Conservation (phyloP, 2,113 vertebrate species). For the Spea bombifrons region DNA sequence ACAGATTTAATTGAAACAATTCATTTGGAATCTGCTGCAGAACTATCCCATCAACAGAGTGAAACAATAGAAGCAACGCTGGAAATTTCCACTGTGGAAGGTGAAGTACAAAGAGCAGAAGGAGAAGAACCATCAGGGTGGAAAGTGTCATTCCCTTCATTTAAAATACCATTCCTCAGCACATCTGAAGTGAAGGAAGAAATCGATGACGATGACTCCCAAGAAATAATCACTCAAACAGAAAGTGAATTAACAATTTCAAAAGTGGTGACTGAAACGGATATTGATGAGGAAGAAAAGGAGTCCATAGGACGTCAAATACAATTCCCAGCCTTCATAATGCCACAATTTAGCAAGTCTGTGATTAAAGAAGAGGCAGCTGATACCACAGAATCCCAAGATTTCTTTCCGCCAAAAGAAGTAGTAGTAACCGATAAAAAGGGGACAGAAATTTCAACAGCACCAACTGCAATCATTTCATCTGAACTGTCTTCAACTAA, state of each 20-base stretch:
- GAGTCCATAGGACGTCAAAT: too few species aligned
- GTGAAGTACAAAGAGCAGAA: neutral
- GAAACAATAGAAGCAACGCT: neutral
- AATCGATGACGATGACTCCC: neutral
- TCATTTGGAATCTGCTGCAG: neutral
- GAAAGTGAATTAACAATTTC: neutral
- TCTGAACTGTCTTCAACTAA: neutral
- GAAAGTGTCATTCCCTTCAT: neutral
- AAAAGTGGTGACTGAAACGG: neutral
- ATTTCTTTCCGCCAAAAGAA: too few species aligned
- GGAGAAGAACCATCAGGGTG: neutral
- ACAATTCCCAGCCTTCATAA: too few species aligned
- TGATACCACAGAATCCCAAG: too few species aligned
- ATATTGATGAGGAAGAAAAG: too few species aligned
- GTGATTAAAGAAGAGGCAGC: too few species aligned
- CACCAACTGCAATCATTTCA: neutral
- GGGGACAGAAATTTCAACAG: too few species aligned
- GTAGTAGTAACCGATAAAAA: too few species aligned
- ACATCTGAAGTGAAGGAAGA: neutral
- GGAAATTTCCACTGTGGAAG: neutral
- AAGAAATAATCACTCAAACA: neutral
- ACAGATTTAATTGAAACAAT: neutral
- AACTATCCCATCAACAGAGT: neutral
- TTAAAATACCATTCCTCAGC: neutral
- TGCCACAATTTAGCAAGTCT: too few species aligned